Evolutionary conservation across 2,888 invertebrate genomes (phyloP).

Genomic region (Pseudococcus viburni): DNA sequence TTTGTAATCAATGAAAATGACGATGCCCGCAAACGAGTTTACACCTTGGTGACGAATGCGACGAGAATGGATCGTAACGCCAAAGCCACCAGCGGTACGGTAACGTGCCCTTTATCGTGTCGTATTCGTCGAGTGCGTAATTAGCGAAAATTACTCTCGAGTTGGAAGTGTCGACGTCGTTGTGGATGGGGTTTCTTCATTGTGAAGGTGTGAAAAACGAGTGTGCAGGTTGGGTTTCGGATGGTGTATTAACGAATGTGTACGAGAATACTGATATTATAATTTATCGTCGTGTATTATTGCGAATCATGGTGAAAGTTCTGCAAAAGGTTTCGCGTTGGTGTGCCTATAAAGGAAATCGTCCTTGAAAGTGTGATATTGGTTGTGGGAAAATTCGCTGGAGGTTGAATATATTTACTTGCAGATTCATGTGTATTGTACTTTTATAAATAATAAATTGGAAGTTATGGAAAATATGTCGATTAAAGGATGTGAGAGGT

Average conservation of each 20-base stretch:
- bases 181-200: not conserved
- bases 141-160: not conserved
- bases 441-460: too few relatives aligned
- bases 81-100: not conserved
- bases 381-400: too few relatives aligned
- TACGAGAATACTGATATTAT: not conserved
- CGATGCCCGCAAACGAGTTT: conserved; percentile 34
- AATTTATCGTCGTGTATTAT: conserved; percentile 3
- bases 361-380: too few relatives aligned
- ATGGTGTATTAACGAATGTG: not conserved
- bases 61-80: not conserved
- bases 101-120: not conserved
- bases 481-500: too few relatives aligned
- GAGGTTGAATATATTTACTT: too few relatives aligned
- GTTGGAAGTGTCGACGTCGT: not conserved
- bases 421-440: too few relatives aligned
- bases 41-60: conserved; percentile 15
- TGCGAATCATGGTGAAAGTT: not conserved
- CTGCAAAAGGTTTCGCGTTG: too few relatives aligned
- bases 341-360: too few relatives aligned
- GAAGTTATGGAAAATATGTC: too few relatives aligned
- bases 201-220: too few relatives aligned
- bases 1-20: conserved; percentile 48
- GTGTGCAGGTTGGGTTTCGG: not conserved
- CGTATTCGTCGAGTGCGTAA: not conserved